Base-by-base conservation (phyloP, 2,113 vertebrate species). In the Mohoua ochrocephala region DNA sequence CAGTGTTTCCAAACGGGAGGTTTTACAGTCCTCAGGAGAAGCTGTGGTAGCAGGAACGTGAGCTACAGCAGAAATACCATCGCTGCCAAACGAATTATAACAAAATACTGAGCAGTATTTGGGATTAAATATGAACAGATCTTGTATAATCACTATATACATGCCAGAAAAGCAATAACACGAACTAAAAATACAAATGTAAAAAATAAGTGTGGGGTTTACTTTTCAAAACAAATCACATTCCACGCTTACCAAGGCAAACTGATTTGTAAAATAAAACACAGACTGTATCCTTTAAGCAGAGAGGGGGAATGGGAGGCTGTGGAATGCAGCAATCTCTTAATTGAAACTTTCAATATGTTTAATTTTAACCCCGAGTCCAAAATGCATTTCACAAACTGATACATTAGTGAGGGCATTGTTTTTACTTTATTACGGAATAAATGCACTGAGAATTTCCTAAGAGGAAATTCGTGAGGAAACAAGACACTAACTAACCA, bases 21-120 rank as follows among this genome's bases (percentile, higher is more conserved):
- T 69, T 93, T 96, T 84, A 94, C 74, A 73, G 86, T 73, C 77
- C 84, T 92, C 91, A 80, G 87, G 87, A 97, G 59, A 35, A 94
- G 57, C 59, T 74, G 80, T 42, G 87, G 69, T 9, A 52, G 54
- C 24, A 77, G n/a, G 23, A 92, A 91, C 7, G 5, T 37, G 77
- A 94, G 44, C 77, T 73, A 16, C 65, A 63, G 49, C 18, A 95
- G 85, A 87, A 90, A 95, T 7, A 35, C 26, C 79, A 52, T 11
- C 61, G 59, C 91, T 95, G 91, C 87, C 84, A 84, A 89, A 30
- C 41, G 15, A 79, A 76, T 94, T 68, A 74, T 1, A 56, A 20
- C 74, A 75, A 94, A 96, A 50, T 23, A 45, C 39, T 35, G 57
- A 13, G 53, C 50, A 74, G 13, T 6, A 57, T 23, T 91, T 81